These are phyloP conservation scores for Acleris literana DNA, from an alignment of 2,888 invertebrate genomes.

Conservation along the genomic window DNA sequence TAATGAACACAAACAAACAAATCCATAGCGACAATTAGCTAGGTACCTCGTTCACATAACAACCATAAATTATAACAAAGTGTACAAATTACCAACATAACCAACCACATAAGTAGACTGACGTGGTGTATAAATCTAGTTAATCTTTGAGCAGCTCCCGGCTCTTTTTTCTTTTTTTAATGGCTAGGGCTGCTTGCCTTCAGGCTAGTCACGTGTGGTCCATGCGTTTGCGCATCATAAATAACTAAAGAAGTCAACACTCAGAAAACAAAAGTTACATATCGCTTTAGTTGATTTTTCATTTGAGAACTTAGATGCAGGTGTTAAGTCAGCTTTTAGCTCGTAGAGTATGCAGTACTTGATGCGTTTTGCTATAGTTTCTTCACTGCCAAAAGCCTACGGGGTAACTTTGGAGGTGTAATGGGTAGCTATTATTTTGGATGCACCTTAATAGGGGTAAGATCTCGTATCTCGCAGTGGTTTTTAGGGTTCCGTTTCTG, in stretches of 20 bases:
- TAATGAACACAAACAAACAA: neutral
- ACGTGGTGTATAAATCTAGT: conserved; percentile 15
- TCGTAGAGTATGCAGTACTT: no score
- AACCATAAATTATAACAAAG: conserved; percentile 9
- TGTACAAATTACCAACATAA: conserved; percentile 16
- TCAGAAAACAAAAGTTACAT: no score
- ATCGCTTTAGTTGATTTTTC: no score
- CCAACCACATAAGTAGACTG: conserved; percentile 19
- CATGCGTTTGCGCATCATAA: conserved; percentile 4
- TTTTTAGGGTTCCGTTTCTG: no score
- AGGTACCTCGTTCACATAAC: neutral
- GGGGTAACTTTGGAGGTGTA: neutral
- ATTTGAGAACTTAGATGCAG: no score
- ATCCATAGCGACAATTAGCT: neutral
- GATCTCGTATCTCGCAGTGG: no score
- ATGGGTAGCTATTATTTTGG: no score
- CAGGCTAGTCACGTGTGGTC: conserved; percentile 6
- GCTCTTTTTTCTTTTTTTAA: neutral
- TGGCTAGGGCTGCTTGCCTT: neutral
- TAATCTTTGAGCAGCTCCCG: conserved; percentile 10
- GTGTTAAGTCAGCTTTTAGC: no score
- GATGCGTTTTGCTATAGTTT: no score
- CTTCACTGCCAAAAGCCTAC: no score
- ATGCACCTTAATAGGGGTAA: no score
- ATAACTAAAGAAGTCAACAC: neutral